Percentiles rank a stretch among this genome's conserved stretches.
These are phyloP conservation scores for Tortricodes alternella DNA, from an alignment of 2,888 invertebrate genomes.

Conservation along the genomic window DNA sequence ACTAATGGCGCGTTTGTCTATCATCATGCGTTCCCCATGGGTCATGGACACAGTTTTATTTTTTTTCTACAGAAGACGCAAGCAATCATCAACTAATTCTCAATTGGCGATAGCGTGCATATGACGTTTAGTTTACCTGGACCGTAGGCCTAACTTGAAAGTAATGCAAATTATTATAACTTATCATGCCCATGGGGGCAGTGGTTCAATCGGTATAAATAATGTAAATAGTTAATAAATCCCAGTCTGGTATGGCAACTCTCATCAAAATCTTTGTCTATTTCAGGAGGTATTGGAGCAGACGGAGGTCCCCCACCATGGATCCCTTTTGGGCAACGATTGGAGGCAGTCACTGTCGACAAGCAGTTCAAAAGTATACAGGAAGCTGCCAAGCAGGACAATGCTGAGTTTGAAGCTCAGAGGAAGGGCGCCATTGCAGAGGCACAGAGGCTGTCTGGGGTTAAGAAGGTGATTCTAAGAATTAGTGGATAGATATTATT, in stretches of 20 bases:
- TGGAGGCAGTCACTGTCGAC: constrained; percentile 83
- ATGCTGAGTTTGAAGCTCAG: constrained; percentile 94
- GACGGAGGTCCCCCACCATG: constrained; percentile 94
- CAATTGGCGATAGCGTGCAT: no score
- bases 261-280: not conserved
- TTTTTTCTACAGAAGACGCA: no score
- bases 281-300: constrained; percentile 79
- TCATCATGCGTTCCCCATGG: no score
- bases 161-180: no score
- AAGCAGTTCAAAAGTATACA: constrained; percentile 88
- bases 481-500: not conserved
- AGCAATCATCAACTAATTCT: no score
- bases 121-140: no score
- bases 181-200: no score
- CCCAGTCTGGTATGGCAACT: not conserved
- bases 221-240: no score
- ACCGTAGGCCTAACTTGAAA: no score
- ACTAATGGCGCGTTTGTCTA: no score
- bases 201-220: no score
- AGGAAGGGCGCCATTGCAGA: constrained; percentile 95
- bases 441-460: constrained; percentile 86
- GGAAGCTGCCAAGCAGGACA: constrained; percentile 85
- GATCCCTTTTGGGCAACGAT: constrained; percentile 94
- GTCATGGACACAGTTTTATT: no score
- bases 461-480: constrained; percentile 73